A percentile compares a stretch with the other conserved stretches of the same genome.
Conservation (phyloP, 2,888 invertebrate genomes). For the Apodemia duryi region DNA sequence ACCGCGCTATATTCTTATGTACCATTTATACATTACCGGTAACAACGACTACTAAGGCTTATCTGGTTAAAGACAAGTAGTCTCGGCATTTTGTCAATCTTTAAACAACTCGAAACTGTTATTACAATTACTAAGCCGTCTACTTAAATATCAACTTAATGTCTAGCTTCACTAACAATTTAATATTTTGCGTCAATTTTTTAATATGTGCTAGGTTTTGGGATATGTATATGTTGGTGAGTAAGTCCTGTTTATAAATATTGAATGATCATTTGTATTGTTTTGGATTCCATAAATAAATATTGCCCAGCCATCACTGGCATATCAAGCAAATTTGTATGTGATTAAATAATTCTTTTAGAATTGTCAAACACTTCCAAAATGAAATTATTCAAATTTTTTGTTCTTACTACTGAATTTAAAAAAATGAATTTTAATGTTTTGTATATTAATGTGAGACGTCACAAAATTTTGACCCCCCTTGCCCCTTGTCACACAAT, state of each 20-base stretch:
- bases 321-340: too few relatives aligned
- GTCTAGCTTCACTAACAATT: not conserved
- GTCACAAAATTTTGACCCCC: too few relatives aligned
- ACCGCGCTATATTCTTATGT: not conserved
- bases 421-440: too few relatives aligned
- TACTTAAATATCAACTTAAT: not conserved
- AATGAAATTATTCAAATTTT: too few relatives aligned
- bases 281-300: too few relatives aligned
- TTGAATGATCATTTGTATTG: too few relatives aligned
- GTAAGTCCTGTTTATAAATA: not conserved
- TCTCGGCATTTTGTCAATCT: not conserved
- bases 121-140: not conserved
- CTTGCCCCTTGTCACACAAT: too few relatives aligned
- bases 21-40: conserved; percentile 3
- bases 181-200: not conserved
- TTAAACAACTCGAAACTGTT: not conserved
- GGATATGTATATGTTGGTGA: not conserved
- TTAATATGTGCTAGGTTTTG: not conserved
- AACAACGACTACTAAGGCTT: not conserved
- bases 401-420: too few relatives aligned
- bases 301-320: too few relatives aligned
- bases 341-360: too few relatives aligned
- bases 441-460: too few relatives aligned
- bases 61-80: not conserved
- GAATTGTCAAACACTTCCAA: too few relatives aligned